These are phyloP conservation scores for Anorthoa munda DNA, from an alignment of 2,888 invertebrate species.

Conservation along the genomic window DNA sequence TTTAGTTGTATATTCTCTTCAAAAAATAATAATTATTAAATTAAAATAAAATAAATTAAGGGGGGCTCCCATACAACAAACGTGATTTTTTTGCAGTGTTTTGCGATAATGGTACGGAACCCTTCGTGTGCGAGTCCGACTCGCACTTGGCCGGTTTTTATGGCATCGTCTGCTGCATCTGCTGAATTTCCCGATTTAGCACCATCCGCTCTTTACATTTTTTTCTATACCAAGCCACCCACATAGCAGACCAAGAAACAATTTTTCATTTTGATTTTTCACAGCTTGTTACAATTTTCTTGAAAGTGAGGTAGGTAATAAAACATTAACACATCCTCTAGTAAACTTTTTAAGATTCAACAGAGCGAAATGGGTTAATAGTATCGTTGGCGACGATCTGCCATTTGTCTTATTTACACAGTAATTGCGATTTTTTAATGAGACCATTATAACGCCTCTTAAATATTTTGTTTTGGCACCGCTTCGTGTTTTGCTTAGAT, in stretches of 20 bases:
- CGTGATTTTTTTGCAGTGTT: no score
- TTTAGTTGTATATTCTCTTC: no score
- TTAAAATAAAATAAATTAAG: no score
- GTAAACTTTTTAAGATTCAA: slow-evolving; percentile 24
- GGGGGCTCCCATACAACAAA: no score
- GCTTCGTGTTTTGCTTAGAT: slow-evolving; percentile 34
- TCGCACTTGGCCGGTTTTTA: no score
- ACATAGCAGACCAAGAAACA: not conserved
- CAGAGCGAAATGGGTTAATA: slow-evolving; percentile 54
- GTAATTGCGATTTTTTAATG: slow-evolving; percentile 51
- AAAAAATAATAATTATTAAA: no score
- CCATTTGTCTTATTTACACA: slow-evolving; percentile 54
- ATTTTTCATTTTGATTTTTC: not conserved
- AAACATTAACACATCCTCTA: slow-evolving; percentile 12
- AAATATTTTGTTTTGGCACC: slow-evolving; percentile 48
- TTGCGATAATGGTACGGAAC: no score
- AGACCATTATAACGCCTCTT: slow-evolving; percentile 30
- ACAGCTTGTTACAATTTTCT: not conserved
- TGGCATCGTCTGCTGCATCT: not conserved
- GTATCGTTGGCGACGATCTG: slow-evolving; percentile 38
- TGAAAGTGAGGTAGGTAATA: slow-evolving; percentile 17
- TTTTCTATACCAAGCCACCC: not conserved
- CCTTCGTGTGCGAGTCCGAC: no score
- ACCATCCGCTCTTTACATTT: not conserved
- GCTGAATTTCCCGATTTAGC: not conserved